phyloP scores from a whole-genome alignment of 2,113 vertebrate species.

The Oriolus oriolus region DNA sequence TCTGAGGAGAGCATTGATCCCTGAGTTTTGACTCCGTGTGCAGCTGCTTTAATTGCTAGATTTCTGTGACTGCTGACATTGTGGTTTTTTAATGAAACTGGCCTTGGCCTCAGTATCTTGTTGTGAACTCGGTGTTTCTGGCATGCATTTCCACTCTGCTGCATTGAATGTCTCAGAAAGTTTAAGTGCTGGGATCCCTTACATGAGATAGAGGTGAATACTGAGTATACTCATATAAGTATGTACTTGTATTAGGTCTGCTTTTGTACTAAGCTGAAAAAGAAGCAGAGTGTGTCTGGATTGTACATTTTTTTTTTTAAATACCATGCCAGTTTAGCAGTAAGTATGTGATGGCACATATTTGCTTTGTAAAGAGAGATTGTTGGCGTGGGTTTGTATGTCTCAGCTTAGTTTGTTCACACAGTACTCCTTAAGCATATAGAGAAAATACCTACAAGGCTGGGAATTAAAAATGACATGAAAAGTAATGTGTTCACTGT shows the following conservation, averaged over 20 bases:
- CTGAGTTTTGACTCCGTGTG: not conserved
- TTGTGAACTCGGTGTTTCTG: not conserved
- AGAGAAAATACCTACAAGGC: not conserved
- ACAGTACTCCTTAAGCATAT: not conserved
- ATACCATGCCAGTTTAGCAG: not conserved
- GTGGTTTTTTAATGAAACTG: constrained; percentile 16
- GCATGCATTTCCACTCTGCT: not conserved
- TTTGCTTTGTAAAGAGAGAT: not conserved
- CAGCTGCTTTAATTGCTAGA: not conserved
- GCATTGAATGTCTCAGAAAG: not conserved
- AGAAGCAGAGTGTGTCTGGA: not conserved
- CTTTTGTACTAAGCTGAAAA: not conserved
- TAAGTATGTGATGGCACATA: not conserved
- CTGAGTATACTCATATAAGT: not conserved
- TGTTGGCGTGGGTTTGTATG: not conserved
- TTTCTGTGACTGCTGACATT: not conserved
- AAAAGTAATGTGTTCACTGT: not conserved
- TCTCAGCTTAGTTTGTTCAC: not conserved
- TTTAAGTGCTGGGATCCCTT: not conserved
- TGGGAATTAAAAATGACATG: not conserved
- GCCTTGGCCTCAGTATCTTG: not conserved
- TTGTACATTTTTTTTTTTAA: not conserved
- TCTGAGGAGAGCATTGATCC: not conserved
- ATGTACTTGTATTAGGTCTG: not conserved
- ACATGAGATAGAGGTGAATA: not conserved